Conservation (phyloP, 2,113 vertebrate species). For the Alosa alosa region DNA sequence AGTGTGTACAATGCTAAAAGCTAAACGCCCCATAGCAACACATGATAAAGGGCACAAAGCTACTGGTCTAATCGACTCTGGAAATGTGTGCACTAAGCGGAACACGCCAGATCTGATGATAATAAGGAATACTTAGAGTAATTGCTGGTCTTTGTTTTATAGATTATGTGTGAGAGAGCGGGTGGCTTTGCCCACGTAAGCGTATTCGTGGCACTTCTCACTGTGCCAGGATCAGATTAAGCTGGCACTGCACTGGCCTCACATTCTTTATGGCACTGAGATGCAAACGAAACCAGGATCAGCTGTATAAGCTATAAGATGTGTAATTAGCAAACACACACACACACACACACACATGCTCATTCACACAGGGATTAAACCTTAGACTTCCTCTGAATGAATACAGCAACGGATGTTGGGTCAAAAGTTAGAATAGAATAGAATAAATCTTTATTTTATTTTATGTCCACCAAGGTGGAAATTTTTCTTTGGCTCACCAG, state of each 20-base stretch:
- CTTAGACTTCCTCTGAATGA: background rate
- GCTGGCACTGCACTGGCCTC: background rate
- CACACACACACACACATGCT: background rate
- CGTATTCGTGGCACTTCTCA: background rate
- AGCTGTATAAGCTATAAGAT: background rate
- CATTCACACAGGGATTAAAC: background rate
- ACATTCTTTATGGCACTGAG: background rate
- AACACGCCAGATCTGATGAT: background rate
- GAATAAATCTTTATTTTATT: too few species aligned
- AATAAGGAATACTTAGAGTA: conserved; percentile 3
- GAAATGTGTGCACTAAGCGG: background rate
- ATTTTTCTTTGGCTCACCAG: too few species aligned
- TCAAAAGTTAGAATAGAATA: background rate
- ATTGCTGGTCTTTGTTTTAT: background rate
- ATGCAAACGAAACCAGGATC: background rate
- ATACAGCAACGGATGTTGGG: background rate
- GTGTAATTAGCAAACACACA: background rate
- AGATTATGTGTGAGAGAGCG: background rate
- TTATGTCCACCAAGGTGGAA: too few species aligned
- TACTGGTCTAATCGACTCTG: background rate
- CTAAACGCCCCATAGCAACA: background rate
- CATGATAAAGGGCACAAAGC: background rate
- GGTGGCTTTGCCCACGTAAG: background rate
- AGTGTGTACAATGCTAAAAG: background rate
- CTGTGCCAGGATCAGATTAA: background rate